These are phyloP conservation scores for Polypterus senegalus DNA, from an alignment of 2,113 vertebrate genomes.

Conservation along the genomic window DNA sequence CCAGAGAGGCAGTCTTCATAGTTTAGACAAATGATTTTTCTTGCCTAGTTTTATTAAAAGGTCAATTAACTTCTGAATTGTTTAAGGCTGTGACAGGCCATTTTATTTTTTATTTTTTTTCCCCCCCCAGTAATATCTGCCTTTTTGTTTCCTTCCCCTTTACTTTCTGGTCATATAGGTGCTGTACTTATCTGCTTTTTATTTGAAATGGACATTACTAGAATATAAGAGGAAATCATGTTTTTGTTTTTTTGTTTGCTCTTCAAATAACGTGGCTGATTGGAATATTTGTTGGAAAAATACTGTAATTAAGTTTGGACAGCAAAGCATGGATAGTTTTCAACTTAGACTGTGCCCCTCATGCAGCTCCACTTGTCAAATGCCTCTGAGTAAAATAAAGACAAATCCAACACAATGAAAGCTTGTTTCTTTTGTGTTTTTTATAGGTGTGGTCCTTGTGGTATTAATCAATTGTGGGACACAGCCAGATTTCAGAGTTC, in stretches of 20 bases:
- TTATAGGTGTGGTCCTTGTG: constrained; percentile 5
- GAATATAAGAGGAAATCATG: constrained; percentile 74
- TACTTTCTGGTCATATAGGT: constrained; percentile 53
- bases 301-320: constrained; percentile 57
- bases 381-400: constrained; percentile 90
- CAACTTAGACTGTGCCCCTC: constrained; percentile 75
- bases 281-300: constrained; percentile 65
- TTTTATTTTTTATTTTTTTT: constrained; percentile 38
- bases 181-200: constrained; percentile 62
- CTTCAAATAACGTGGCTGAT: constrained; percentile 63
- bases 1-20: constrained; percentile 67
- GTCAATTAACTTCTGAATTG: constrained; percentile 57
- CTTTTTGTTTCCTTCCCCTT: constrained; percentile 42
- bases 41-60: constrained; percentile 60
- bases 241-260: constrained; percentile 46
- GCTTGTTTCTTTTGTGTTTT: constrained; percentile 36
- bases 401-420: constrained; percentile 19
- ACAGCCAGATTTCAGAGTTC: too few species aligned
- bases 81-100: constrained; percentile 53
- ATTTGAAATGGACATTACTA: constrained; percentile 58
- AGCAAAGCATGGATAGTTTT: constrained; percentile 53
- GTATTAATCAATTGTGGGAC: not conserved
- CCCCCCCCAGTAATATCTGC: constrained; percentile 30
- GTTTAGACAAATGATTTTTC: constrained; percentile 54
- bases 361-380: constrained; percentile 92